These are phyloP conservation scores for Euclidia mi DNA, from an alignment of 2,888 invertebrate species.

Conservation along the genomic window DNA sequence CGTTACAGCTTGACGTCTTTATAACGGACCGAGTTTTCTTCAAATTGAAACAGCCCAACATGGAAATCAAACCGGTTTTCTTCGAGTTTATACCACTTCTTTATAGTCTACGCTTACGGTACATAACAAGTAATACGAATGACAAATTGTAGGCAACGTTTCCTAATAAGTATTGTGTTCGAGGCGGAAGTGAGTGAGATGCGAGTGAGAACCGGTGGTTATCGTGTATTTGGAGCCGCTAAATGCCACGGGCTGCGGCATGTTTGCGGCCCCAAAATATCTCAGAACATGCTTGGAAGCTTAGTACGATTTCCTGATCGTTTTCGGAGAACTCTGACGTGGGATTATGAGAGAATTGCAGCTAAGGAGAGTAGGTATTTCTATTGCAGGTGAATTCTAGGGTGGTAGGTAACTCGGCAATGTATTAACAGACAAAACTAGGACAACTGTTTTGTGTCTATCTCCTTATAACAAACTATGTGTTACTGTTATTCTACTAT, in stretches of 20 bases:
- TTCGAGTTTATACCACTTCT: slow-evolving; percentile 18
- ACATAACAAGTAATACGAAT: slow-evolving; percentile 32
- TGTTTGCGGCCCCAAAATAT: slow-evolving; percentile 16
- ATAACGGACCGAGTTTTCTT: slow-evolving; percentile 7
- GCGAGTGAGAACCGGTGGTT: slow-evolving; percentile 25
- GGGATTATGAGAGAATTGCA: slow-evolving; percentile 2
- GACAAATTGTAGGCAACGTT: slow-evolving; percentile 28
- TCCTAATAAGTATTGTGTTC: slow-evolving; percentile 36
- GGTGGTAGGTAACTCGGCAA: too few species aligned
- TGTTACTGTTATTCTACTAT: too few species aligned
- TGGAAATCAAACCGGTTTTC: slow-evolving; percentile 38
- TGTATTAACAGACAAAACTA: too few species aligned
- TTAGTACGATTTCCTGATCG: slow-evolving; percentile 9
- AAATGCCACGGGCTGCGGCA: slow-evolving; percentile 58
- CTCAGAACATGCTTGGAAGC: slow-evolving; percentile 6
- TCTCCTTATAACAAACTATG: too few species aligned
- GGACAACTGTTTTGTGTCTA: too few species aligned
- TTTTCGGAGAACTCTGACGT: neutral
- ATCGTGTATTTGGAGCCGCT: slow-evolving; percentile 36
- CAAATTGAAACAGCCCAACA: slow-evolving; percentile 19
- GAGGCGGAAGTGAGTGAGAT: slow-evolving; percentile 36
- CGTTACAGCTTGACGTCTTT: neutral
- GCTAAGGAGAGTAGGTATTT: neutral
- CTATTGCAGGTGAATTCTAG: too few species aligned
- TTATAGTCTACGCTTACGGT: slow-evolving; percentile 32